These are phyloP conservation scores for Athalia circularis DNA, from an alignment of 2,888 invertebrate species.

Conservation along the genomic window DNA sequence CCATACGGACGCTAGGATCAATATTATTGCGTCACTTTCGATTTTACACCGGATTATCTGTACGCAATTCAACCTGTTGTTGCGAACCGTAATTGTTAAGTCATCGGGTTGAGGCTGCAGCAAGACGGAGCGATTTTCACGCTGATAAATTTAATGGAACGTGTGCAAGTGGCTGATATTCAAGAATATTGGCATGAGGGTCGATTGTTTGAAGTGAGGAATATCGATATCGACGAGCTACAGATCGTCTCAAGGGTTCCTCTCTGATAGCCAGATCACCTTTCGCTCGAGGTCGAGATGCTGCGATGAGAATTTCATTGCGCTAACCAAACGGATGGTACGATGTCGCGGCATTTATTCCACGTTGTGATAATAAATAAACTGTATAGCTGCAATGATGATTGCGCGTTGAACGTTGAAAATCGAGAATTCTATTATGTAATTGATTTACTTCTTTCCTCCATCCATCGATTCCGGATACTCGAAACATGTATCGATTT, in stretches of 20 bases:
- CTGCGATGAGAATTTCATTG: conserved; percentile 2
- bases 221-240: background rate
- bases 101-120: conserved; percentile 9
- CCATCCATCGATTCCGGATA: too few species aligned
- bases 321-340: background rate
- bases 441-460: too few species aligned
- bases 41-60: conserved; percentile 55
- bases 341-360: too few species aligned
- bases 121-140: background rate
- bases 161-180: too few species aligned
- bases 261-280: conserved; percentile 16
- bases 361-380: too few species aligned
- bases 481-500: too few species aligned
- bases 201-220: background rate
- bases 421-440: too few species aligned
- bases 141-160: background rate
- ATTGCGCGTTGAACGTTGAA: too few species aligned
- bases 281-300: conserved; percentile 4
- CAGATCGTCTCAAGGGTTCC: background rate
- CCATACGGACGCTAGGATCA: background rate
- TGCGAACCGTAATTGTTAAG: conserved; percentile 23
- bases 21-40: conserved; percentile 60
- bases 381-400: too few species aligned
- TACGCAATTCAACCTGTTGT: conserved; percentile 34
- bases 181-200: too few species aligned